phyloP scores from a whole-genome alignment of 2,113 vertebrate genomes.

The Cynocephalus volans region DNA sequence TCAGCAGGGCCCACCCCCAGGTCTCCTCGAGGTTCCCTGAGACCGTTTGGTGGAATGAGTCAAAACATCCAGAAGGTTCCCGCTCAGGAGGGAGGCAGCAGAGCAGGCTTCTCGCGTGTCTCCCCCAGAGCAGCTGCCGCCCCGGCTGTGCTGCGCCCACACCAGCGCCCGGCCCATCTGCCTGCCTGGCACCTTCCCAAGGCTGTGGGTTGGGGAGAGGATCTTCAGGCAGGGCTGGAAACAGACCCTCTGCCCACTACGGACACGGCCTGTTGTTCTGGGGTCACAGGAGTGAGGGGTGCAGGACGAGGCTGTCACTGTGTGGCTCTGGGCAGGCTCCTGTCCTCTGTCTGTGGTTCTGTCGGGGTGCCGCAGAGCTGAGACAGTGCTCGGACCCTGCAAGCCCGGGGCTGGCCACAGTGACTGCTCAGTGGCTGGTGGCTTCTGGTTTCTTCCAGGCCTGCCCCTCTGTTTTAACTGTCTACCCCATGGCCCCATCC shows the following conservation, averaged over 20 bases:
- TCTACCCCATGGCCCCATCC: neutral
- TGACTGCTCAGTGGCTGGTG: fast-evolving
- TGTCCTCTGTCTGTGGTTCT: neutral
- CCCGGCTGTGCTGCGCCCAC: slow-evolving; percentile 19
- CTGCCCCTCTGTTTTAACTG: neutral
- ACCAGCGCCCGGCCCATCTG: slow-evolving; percentile 65
- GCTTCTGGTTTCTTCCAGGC: neutral
- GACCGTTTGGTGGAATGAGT: slow-evolving; percentile 66
- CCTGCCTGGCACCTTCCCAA: slow-evolving; percentile 67
- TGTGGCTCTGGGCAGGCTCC: neutral
- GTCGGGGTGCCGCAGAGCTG: neutral
- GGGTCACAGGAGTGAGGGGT: slow-evolving; percentile 27
- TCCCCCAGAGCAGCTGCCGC: slow-evolving; percentile 73
- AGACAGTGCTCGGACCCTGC: neutral
- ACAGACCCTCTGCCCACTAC: neutral
- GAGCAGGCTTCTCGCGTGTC: neutral
- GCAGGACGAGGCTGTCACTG: fast-evolving
- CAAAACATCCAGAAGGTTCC: slow-evolving; percentile 76
- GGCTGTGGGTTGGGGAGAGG: fast-evolving
- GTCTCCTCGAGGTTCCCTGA: neutral
- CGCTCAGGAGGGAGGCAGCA: neutral
- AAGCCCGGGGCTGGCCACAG: neutral
- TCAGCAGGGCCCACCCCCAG: neutral
- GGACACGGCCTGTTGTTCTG: fast-evolving
- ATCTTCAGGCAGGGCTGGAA: neutral